These are phyloP conservation scores for Argyresthia albistria DNA, from an alignment of 2,888 invertebrate species.

Conservation along the genomic window DNA sequence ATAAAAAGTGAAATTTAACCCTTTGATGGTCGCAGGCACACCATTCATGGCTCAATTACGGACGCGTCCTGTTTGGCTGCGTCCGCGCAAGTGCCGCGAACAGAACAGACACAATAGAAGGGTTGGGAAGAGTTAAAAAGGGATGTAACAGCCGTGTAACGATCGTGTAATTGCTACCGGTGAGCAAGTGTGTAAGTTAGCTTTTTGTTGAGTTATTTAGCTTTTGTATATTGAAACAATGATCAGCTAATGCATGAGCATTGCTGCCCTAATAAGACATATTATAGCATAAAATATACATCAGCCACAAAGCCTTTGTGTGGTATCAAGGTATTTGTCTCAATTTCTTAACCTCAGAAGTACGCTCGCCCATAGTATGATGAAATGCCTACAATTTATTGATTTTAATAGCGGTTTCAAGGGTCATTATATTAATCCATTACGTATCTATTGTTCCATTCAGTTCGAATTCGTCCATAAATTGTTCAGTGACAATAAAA, in stretches of 20 bases:
- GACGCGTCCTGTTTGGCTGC: conserved; percentile 26
- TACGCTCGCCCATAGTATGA: too few species aligned
- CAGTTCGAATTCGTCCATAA: conserved; percentile 33
- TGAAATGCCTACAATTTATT: too few species aligned
- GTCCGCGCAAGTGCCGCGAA: conserved; percentile 36
- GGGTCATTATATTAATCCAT: conserved; percentile 34
- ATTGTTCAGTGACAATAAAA: conserved; percentile 47
- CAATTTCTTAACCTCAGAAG: too few species aligned
- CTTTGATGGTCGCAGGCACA: conserved; percentile 19
- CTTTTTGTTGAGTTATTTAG: too few species aligned
- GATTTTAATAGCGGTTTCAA: conserved; percentile 27
- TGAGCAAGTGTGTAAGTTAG: conserved; percentile 4
- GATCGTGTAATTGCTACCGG: conserved; percentile 55
- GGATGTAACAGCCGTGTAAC: conserved; percentile 62
- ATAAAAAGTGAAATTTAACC: conserved; percentile 46
- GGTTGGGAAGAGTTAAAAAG: conserved; percentile 57
- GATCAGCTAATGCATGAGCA: too few species aligned
- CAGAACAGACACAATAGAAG: conserved; percentile 53
- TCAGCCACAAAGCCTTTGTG: too few species aligned
- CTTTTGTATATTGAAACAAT: too few species aligned
- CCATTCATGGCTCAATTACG: conserved; percentile 30
- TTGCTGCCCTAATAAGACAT: too few species aligned
- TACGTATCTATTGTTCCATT: conserved; percentile 27
- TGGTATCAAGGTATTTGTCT: too few species aligned
- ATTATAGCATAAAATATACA: too few species aligned